These are phyloP conservation scores for Heteromurus nitidus DNA, from an alignment of 2,888 invertebrate species.

Conservation along the genomic window DNA sequence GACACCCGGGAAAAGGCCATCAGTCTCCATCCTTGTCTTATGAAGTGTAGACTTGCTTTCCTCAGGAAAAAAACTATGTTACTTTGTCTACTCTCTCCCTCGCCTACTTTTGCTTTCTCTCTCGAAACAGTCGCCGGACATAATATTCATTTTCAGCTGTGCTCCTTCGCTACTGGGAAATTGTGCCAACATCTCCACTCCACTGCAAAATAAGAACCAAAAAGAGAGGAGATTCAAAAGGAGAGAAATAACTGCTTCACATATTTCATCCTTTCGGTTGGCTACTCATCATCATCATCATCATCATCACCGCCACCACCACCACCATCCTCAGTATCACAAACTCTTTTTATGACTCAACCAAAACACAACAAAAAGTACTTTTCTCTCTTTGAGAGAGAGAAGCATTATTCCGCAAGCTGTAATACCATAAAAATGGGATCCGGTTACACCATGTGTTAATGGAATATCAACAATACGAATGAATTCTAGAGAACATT, in stretches of 20 bases:
- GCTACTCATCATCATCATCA: conserved; percentile 7
- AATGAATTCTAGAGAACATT: neutral
- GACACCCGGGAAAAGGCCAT: conserved; percentile 14
- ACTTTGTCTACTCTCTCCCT: neutral
- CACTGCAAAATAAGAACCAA: neutral
- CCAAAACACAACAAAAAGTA: conserved; percentile 7
- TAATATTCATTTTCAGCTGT: neutral
- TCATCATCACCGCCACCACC: too few species aligned
- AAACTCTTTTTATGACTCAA: conserved; percentile 2
- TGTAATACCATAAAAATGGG: neutral
- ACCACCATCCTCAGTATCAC: too few species aligned
- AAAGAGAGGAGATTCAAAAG: neutral
- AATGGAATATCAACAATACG: conserved; percentile 9
- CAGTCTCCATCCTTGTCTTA: conserved; percentile 1
- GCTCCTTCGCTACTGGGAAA: too few species aligned
- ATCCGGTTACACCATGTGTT: neutral
- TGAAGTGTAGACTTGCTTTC: neutral
- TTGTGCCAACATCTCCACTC: too few species aligned
- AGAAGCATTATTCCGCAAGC: neutral
- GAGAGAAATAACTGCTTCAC: neutral
- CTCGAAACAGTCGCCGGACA: conserved; percentile 8
- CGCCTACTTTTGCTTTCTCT: neutral
- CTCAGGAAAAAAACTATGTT: neutral
- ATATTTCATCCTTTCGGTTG: conserved; percentile 13
- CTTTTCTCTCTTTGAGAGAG: neutral